Percentiles rank a stretch among this genome's conserved stretches.
phyloP scores from a whole-genome alignment of 2,888 invertebrate genomes.

The Creontiades dilutus region DNA sequence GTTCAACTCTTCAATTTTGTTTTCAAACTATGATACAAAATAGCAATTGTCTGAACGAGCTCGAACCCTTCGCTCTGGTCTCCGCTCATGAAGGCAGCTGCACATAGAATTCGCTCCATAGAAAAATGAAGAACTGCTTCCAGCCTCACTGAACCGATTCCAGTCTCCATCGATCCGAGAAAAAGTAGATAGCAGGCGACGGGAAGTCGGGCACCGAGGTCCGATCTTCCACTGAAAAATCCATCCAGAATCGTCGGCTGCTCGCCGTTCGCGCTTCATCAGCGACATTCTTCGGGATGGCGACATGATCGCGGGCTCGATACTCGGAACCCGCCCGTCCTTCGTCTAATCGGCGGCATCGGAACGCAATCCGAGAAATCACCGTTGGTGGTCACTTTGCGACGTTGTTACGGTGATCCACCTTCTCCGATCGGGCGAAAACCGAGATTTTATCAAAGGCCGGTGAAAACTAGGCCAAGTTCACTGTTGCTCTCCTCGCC shows the following conservation, averaged over 20 bases:
- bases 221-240: background rate
- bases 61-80: too few species aligned
- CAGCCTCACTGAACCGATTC: background rate
- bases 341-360: background rate
- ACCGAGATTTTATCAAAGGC: background rate
- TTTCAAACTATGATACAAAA: too few species aligned
- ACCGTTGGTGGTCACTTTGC: slow-evolving; percentile 19
- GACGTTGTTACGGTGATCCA: background rate
- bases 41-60: too few species aligned
- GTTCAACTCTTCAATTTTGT: too few species aligned
- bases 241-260: background rate
- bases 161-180: background rate
- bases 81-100: too few species aligned
- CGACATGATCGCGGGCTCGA: background rate
- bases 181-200: background rate
- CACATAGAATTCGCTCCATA: background rate
- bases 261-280: slow-evolving; percentile 6
- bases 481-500: background rate
- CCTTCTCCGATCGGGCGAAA: background rate
- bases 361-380: slow-evolving; percentile 25
- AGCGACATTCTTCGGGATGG: background rate
- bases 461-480: slow-evolving; percentile 19
- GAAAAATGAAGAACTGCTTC: background rate
- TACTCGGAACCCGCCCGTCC: slow-evolving; percentile 12
- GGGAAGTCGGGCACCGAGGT: background rate